Percentiles rank a stretch among this genome's conserved stretches.
Conservation (phyloP, 2,113 vertebrate species). For the Eidolon helvum region DNA sequence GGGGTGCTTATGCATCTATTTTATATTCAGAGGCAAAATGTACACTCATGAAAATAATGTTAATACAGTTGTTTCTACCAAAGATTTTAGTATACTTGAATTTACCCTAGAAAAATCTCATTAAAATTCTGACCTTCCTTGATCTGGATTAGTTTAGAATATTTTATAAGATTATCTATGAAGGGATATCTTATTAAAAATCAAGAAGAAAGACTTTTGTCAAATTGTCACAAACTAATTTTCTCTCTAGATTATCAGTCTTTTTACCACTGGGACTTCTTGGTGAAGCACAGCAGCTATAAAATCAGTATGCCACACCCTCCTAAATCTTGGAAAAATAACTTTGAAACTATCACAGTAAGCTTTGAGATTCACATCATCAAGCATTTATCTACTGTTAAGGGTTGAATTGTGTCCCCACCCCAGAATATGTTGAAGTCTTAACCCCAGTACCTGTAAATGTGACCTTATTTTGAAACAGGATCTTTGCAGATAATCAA, state of each 20-base stretch:
- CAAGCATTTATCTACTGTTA: neutral
- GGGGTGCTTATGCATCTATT: neutral
- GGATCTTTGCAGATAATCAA: neutral
- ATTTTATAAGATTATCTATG: neutral
- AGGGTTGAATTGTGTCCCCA: neutral
- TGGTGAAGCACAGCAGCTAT: neutral
- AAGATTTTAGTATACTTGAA: neutral
- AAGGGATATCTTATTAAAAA: neutral
- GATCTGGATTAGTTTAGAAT: neutral
- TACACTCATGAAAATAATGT: neutral
- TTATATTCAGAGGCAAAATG: neutral
- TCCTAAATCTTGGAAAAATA: neutral
- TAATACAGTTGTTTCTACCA: neutral
- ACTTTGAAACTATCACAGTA: neutral
- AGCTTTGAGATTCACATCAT: neutral
- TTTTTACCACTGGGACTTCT: neutral
- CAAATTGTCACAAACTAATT: neutral
- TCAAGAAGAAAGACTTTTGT: neutral
- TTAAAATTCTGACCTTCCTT: slow-evolving; percentile 12
- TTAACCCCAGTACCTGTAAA: neutral
- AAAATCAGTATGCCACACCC: neutral
- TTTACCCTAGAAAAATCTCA: neutral
- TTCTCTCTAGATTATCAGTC: neutral
- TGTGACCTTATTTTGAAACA: neutral
- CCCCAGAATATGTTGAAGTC: neutral